These are phyloP conservation scores for Barypeithes pellucidus DNA, from an alignment of 2,888 invertebrate genomes.

Conservation along the genomic window DNA sequence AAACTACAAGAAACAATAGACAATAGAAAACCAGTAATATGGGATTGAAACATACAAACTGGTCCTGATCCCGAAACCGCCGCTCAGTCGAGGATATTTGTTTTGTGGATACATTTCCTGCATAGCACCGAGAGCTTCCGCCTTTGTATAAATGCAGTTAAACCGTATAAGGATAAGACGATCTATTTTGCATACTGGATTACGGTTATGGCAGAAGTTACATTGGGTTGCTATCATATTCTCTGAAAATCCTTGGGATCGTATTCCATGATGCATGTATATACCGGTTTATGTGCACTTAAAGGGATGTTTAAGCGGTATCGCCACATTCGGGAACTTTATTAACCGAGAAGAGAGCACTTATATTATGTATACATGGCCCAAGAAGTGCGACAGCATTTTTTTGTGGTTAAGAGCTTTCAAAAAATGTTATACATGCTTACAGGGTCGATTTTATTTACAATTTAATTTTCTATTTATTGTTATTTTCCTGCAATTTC, in stretches of 20 bases:
- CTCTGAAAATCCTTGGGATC: conserved; percentile 29
- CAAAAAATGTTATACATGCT: too few relatives aligned
- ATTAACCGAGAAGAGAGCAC: not conserved
- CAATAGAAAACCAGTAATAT: conserved; percentile 38
- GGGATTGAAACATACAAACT: conserved; percentile 43
- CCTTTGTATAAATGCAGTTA: conserved; percentile 47
- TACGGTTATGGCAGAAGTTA: conserved; percentile 44
- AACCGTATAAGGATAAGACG: conserved; percentile 49
- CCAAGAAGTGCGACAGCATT: too few relatives aligned
- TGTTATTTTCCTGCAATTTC: too few relatives aligned
- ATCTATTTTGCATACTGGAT: conserved; percentile 50
- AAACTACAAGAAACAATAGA: conserved; percentile 38
- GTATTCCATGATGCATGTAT: conserved; percentile 27
- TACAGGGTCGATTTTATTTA: too few relatives aligned
- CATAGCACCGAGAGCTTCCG: conserved; percentile 44
- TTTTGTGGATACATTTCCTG: conserved; percentile 50
- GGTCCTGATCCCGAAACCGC: conserved; percentile 41
- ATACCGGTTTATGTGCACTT: conserved; percentile 22
- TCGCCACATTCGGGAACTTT: not conserved
- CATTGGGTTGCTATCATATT: conserved; percentile 47
- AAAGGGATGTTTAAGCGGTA: conserved; percentile 17
- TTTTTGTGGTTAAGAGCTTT: too few relatives aligned
- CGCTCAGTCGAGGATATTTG: conserved; percentile 43
- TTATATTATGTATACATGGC: too few relatives aligned
- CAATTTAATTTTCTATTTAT: too few relatives aligned